Evolutionary conservation across 2,113 vertebrate species (phyloP), one percentile per base, ranked within the genome.

Genomic region (Serranochromis macrocephalus): DNA sequence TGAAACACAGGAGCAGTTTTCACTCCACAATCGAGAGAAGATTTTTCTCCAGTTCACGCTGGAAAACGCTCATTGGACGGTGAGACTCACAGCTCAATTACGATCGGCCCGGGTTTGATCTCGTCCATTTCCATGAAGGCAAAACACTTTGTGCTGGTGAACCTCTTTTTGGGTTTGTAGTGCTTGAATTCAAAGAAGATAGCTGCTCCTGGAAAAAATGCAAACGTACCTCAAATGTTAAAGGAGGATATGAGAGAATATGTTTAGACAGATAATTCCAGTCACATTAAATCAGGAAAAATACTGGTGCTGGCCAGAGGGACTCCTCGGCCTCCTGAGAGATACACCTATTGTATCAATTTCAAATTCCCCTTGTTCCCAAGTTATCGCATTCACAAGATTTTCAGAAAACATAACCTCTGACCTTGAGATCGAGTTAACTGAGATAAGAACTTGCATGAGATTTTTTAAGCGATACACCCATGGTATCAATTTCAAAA

Each of bases 111-210:
- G 2, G 98, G 95, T 92, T 98, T 99, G 94, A 99, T 98, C 94
- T 99, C 98, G 81, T 99, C 98, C 98, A 99, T 97, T 96, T 99
- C 99, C 98, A 99, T 98, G 94, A 99, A 99, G 81, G 97, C 98
- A 93, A 99, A 99, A 95, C 98, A 99, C 93, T 99, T 99, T 90
- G 98, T 99, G 96, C 99, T 99, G 94, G 98, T 99, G 92, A 99
- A 99, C 89, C 96, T 96, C 91, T 99, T 99, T 92, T 99, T 99
- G 84, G 99, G 98, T 95, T 99, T 99, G 97, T 99, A 99, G 97
- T 99, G 98, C 95, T 99, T 99, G 96, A 99, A 99, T 96, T 99
- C 98, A 96, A 99, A 99, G 97, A 99, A 99, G 95, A 99, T 98
- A 93, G 98, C 98, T 94, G 98, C 97, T 90, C 99, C 99, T 99